Percentiles rank a stretch among this genome's conserved stretches.
Evolutionary conservation across 2,797 vertebrate genomes (phyloP).

Genomic region (Anguilla marmorata): DNA sequence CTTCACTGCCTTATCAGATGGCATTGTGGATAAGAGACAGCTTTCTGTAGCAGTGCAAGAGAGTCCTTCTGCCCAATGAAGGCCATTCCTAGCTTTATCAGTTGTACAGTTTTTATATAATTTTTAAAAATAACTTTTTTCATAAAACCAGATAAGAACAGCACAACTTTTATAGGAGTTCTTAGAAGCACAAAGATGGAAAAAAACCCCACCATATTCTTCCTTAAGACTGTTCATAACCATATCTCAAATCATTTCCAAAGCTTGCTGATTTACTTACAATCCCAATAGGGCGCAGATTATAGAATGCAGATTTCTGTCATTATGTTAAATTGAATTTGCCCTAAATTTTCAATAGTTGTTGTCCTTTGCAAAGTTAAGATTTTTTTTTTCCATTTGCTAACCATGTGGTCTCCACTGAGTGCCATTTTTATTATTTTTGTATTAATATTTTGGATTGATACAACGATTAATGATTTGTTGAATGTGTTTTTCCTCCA

Average conservation of each 20-base stretch:
- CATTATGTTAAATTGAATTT: background rate
- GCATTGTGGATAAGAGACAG: background rate
- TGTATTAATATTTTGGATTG: background rate
- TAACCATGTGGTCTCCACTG: background rate
- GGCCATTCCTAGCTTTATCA: background rate
- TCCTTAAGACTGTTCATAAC: background rate
- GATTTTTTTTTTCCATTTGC: background rate
- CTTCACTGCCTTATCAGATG: no score
- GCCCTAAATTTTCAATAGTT: background rate
- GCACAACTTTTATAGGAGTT: background rate
- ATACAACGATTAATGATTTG: background rate
- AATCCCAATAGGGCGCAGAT: background rate
- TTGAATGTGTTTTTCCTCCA: background rate
- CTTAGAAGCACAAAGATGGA: background rate
- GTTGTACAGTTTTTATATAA: no score
- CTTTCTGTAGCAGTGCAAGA: background rate
- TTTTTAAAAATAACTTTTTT: no score
- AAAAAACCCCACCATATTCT: background rate
- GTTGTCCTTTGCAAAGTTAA: background rate
- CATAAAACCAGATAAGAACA: no score
- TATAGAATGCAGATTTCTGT: background rate
- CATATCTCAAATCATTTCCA: background rate
- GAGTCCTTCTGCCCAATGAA: background rate
- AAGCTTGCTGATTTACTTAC: background rate
- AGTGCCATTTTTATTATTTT: background rate